A percentile compares a stretch with the other conserved stretches of the same genome.
Conservation (phyloP, 2,113 vertebrate genomes). For the Elaphurus davidianus region DNA sequence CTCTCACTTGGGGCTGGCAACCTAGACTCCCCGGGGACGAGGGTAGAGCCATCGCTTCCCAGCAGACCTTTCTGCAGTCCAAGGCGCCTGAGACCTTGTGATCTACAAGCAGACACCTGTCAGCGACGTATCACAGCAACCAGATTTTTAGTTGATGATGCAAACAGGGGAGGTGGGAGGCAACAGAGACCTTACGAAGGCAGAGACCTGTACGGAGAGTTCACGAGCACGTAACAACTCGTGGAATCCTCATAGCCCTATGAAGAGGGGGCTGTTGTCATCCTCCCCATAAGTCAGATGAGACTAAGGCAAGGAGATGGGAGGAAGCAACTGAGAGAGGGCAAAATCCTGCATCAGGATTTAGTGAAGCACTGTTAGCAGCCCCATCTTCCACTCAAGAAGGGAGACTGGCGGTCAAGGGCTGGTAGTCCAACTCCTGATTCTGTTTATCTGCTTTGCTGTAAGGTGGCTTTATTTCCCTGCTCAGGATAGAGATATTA, state of each 20-base stretch:
- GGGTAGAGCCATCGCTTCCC: neutral
- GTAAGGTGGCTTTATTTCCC: neutral
- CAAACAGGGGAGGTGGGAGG: neutral
- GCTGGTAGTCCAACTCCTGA: neutral
- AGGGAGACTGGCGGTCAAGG: neutral
- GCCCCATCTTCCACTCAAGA: neutral
- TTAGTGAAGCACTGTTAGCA: neutral
- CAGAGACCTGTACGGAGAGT: neutral
- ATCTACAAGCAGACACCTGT: neutral
- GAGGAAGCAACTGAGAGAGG: neutral
- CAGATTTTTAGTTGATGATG: neutral
- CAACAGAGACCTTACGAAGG: neutral
- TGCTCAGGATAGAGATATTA: neutral
- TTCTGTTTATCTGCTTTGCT: neutral
- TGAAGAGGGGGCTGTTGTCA: neutral
- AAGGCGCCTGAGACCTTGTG: neutral
- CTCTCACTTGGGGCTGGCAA: neutral
- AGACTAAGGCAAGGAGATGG: neutral
- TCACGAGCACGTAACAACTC: neutral
- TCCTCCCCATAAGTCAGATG: neutral
- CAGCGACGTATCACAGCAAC: neutral
- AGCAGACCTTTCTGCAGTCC: neutral
- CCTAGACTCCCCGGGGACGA: neutral
- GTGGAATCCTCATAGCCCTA: neutral
- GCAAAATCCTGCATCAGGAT: neutral